Percentiles rank a stretch among this genome's conserved stretches.
These are phyloP conservation scores for Anoplophora glabripennis DNA, from an alignment of 1,140 invertebrate species.

Conservation along the genomic window DNA sequence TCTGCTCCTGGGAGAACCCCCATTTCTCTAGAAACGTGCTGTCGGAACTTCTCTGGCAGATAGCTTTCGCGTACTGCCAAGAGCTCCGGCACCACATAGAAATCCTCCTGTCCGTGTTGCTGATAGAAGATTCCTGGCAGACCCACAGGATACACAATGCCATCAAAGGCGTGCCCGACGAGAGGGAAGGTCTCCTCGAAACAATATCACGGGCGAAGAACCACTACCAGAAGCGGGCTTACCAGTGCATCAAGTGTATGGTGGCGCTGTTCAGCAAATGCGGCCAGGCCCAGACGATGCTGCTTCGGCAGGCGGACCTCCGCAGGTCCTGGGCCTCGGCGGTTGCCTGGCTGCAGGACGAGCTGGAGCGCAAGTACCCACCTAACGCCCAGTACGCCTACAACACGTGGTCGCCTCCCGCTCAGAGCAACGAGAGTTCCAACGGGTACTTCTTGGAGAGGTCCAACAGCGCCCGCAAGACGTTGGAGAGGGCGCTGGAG, in stretches of 20 bases:
- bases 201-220: slow-evolving; percentile 88
- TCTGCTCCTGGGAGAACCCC: slow-evolving; percentile 95
- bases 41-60: slow-evolving; percentile 88
- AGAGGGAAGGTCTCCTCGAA: slow-evolving; percentile 89
- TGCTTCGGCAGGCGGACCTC: slow-evolving; percentile 73
- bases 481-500: slow-evolving; percentile 79
- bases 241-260: slow-evolving; percentile 95
- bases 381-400: slow-evolving; percentile 69
- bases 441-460: slow-evolving; percentile 94
- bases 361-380: slow-evolving; percentile 65
- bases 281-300: slow-evolving; percentile 67
- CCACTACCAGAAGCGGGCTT: slow-evolving; percentile 94
- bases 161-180: slow-evolving; percentile 74
- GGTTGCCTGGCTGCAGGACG: slow-evolving; percentile 93
- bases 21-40: slow-evolving; percentile 85
- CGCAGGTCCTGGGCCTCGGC: slow-evolving; percentile 84
- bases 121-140: slow-evolving; percentile 95
- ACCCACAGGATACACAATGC: slow-evolving; percentile 89
- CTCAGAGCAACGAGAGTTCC: slow-evolving; percentile 90
- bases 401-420: slow-evolving; percentile 89
- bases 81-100: slow-evolving; percentile 91
- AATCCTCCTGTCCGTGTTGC: slow-evolving; percentile 78
- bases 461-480: slow-evolving; percentile 89
- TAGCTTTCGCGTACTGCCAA: slow-evolving; percentile 92
- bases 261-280: slow-evolving; percentile 87